Conservation (phyloP, 2,797 vertebrate genomes). For the Ceryle rudis region DNA sequence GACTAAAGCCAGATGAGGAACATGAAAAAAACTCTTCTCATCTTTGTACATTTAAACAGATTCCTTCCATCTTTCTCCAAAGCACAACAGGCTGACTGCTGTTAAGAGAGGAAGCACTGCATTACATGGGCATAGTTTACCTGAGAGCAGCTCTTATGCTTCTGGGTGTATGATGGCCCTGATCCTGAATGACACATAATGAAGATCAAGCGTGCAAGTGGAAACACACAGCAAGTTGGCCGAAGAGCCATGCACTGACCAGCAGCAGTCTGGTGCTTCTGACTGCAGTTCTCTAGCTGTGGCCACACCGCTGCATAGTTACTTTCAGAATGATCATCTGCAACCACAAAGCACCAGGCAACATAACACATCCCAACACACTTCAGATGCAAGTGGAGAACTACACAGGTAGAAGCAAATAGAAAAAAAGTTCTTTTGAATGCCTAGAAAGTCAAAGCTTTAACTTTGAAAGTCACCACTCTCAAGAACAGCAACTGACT, state of each 20-base stretch:
- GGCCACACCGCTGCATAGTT: fast-evolving
- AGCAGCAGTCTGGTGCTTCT: background rate
- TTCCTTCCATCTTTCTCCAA: background rate
- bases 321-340: background rate
- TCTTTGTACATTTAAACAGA: conserved; percentile 29
- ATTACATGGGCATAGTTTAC: background rate
- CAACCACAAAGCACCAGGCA: background rate
- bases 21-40: background rate
- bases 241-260: background rate
- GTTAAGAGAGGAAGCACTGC: background rate
- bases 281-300: background rate
- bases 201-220: background rate
- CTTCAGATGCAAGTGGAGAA: background rate
- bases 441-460: background rate
- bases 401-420: fast-evolving
- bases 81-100: background rate
- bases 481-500: background rate
- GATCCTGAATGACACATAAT: background rate
- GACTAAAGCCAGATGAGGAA: conserved; percentile 20
- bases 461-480: background rate
- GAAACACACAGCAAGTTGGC: background rate
- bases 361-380: background rate
- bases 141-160: background rate
- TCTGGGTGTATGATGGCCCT: background rate
- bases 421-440: background rate